A percentile compares a stretch with the other conserved stretches of the same genome.
These are phyloP conservation scores for Porites divaricata DNA, from an alignment of 92 coral and sea anemone species.

Conservation along the genomic window DNA sequence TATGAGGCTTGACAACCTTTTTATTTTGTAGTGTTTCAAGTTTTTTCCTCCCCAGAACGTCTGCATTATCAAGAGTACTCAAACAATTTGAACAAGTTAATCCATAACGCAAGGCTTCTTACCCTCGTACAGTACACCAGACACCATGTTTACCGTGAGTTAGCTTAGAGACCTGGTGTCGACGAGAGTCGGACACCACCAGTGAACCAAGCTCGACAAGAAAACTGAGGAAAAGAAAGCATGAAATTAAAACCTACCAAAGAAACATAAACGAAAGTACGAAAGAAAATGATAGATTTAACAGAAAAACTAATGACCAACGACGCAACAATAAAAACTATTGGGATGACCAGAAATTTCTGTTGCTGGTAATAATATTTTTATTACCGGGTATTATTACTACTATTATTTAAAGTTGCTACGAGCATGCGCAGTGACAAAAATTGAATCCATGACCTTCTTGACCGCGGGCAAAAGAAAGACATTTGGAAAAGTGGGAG, in stretches of 20 bases:
- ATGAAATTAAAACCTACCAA: no score
- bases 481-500: no score
- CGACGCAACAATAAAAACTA: background rate
- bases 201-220: conserved; percentile 80
- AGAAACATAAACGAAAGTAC: background rate
- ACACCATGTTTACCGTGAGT: conserved; percentile 85
- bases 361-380: no score
- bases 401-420: no score
- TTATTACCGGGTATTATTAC: no score
- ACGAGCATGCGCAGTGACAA: no score
- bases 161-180: conserved; percentile 90
- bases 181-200: conserved; percentile 73
- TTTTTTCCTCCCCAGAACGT: no score
- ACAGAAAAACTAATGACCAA: background rate
- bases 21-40: no score
- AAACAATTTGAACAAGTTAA: background rate
- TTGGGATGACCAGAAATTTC: background rate
- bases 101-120: conserved; percentile 5
- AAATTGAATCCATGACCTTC: no score
- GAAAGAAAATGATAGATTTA: background rate
- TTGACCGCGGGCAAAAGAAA: no score
- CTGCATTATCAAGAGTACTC: no score
- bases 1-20: no score
- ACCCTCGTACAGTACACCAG: conserved; percentile 93
- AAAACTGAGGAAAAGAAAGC: conserved; percentile 32